Percentiles rank a stretch among this genome's conserved stretches.
Evolutionary conservation across 2,888 invertebrate species (phyloP).

Genomic region (Lochmaea crataegi): DNA sequence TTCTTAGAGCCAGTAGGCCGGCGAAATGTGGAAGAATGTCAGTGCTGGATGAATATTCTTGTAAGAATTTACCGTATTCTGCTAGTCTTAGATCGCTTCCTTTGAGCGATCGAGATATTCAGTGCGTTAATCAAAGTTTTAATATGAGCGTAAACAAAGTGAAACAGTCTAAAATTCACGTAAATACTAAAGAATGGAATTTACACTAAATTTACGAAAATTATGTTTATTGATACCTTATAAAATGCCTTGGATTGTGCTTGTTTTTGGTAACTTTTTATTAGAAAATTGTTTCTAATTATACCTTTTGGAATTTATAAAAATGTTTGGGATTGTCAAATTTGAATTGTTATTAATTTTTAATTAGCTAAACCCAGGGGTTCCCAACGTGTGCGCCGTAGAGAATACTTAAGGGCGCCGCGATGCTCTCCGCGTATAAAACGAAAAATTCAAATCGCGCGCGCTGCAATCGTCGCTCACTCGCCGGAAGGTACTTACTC

Average conservation of each 20-base stretch:
- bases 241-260: not conserved
- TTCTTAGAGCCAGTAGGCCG: constrained; percentile 54
- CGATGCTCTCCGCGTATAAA: no score
- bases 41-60: constrained; percentile 52
- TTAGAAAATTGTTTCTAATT: not conserved
- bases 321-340: not conserved
- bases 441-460: no score
- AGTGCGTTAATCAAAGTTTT: constrained; percentile 52
- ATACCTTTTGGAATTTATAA: not conserved
- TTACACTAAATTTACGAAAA: not conserved
- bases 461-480: no score
- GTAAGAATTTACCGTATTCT: constrained; percentile 53
- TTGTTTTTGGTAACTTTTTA: not conserved
- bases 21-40: constrained; percentile 56
- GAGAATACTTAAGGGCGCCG: no score
- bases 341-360: not conserved
- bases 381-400: no score
- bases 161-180: constrained; percentile 44
- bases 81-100: constrained; percentile 55
- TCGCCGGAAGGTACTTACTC: no score
- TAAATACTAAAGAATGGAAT: not conserved
- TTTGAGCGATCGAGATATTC: constrained; percentile 50
- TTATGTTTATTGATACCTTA: not conserved
- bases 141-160: constrained; percentile 52
- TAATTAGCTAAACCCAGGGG: no score